phyloP scores from a whole-genome alignment of 2,888 invertebrate species.

The Ophioninae sp. region DNA sequence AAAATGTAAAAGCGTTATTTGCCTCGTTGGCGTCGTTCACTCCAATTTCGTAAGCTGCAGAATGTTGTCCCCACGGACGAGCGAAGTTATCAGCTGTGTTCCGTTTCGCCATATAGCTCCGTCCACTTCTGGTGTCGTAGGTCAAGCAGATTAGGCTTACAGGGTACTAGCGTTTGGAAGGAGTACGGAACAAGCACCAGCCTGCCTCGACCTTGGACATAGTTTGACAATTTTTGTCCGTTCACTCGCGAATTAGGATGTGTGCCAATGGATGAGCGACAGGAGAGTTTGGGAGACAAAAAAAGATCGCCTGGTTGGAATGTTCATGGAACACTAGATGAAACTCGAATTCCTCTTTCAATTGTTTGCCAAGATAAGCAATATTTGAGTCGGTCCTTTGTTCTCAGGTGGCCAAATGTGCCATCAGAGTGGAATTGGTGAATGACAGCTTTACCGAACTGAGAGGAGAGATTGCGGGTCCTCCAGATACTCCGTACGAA shows the following conservation, averaged over 20 bases:
- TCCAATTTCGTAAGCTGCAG: constrained; percentile 29
- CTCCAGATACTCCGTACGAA: constrained; percentile 99
- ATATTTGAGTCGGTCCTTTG: constrained; percentile 4
- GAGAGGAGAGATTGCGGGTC: constrained; percentile 97
- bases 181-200: neutral
- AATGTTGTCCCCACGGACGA: constrained; percentile 53
- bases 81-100: constrained; percentile 62
- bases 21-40: constrained; percentile 25
- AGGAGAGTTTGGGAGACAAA: constrained; percentile 26
- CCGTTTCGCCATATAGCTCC: constrained; percentile 66
- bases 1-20: constrained; percentile 33
- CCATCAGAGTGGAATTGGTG: constrained; percentile 93
- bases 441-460: constrained; percentile 96
- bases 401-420: constrained; percentile 91
- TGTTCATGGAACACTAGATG: constrained; percentile 45
- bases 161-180: constrained; percentile 9
- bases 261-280: constrained; percentile 6
- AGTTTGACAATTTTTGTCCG: constrained; percentile 28
- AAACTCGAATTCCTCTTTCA: neutral
- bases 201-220: neutral
- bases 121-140: constrained; percentile 63
- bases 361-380: constrained; percentile 9
- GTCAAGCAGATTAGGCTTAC: constrained; percentile 52
- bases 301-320: constrained; percentile 5
- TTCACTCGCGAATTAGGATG: constrained; percentile 28